A percentile compares a stretch with the other conserved stretches of the same genome.
Evolutionary conservation across 2,797 vertebrate species (phyloP).

Genomic region (Protonibea diacanthus): DNA sequence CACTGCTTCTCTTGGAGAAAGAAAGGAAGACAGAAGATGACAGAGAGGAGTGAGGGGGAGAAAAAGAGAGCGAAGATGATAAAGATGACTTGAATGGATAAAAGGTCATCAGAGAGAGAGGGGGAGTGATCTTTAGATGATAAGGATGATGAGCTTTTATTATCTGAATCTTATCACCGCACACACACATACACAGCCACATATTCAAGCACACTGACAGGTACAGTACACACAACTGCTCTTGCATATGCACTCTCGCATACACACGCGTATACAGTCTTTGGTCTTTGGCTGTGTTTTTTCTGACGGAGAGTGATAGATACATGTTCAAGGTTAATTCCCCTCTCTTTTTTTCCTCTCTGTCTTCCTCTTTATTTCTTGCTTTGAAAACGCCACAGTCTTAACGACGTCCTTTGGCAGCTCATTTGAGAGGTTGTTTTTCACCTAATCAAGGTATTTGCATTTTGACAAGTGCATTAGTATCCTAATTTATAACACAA

Average conservation of each 20-base stretch:
- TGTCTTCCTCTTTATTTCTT: background rate
- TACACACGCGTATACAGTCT: background rate
- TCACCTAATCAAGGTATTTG: conserved; percentile 15
- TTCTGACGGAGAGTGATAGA: conserved; percentile 32
- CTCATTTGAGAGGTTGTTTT: conserved; percentile 4
- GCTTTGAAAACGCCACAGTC: background rate
- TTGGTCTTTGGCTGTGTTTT: background rate
- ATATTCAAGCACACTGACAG: conserved; percentile 17
- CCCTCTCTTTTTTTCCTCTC: background rate
- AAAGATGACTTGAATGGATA: conserved; percentile 47
- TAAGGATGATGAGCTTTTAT: conserved; percentile 81
- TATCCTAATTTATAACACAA: conserved; percentile 19
- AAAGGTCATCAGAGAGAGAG: conserved; percentile 71
- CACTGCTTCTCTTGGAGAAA: background rate
- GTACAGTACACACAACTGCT: conserved; percentile 15
- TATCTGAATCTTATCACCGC: conserved; percentile 68
- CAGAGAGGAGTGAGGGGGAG: conserved; percentile 4
- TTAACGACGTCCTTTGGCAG: background rate
- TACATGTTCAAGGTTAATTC: conserved; percentile 49
- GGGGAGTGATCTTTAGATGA: conserved; percentile 68
- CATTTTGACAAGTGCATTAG: conserved; percentile 5
- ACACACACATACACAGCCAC: conserved; percentile 11
- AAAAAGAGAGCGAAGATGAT: conserved; percentile 23
- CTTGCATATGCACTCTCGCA: background rate
- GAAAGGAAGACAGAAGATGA: conserved; percentile 28